These are phyloP conservation scores for Solenodon paradoxus DNA, from an alignment of 2,113 vertebrate species.

Conservation along the genomic window DNA sequence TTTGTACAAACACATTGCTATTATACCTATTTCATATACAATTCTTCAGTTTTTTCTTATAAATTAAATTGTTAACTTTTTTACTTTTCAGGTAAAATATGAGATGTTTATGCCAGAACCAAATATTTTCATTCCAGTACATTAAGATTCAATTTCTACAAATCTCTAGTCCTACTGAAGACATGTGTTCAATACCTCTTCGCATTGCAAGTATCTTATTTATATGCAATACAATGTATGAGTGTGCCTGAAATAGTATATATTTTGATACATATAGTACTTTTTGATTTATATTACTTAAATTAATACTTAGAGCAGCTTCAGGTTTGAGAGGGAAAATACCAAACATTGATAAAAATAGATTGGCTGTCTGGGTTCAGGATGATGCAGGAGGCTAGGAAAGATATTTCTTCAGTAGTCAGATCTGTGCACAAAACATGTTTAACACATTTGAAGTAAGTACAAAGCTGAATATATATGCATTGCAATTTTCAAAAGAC, in stretches of 20 bases:
- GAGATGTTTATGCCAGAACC: background rate
- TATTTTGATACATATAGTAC: background rate
- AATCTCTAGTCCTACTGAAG: background rate
- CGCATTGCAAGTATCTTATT: background rate
- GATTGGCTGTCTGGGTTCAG: background rate
- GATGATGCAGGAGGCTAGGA: background rate
- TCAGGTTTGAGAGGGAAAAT: background rate
- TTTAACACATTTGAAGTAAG: background rate
- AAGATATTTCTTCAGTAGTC: background rate
- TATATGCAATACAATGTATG: background rate
- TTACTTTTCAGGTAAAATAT: background rate
- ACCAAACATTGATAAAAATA: background rate
- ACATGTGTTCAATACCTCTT: background rate
- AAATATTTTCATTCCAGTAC: background rate
- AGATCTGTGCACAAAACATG: background rate
- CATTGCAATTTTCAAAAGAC: background rate
- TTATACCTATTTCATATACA: background rate
- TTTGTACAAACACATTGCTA: background rate
- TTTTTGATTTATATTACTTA: background rate
- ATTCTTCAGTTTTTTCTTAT: background rate
- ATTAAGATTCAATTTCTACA: background rate
- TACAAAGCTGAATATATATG: background rate
- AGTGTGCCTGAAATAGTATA: background rate
- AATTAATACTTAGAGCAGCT: background rate
- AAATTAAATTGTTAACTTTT: background rate